Evolutionary conservation across 2,888 invertebrate genomes (phyloP).

Genomic region (Drosophila mimetica): DNA sequence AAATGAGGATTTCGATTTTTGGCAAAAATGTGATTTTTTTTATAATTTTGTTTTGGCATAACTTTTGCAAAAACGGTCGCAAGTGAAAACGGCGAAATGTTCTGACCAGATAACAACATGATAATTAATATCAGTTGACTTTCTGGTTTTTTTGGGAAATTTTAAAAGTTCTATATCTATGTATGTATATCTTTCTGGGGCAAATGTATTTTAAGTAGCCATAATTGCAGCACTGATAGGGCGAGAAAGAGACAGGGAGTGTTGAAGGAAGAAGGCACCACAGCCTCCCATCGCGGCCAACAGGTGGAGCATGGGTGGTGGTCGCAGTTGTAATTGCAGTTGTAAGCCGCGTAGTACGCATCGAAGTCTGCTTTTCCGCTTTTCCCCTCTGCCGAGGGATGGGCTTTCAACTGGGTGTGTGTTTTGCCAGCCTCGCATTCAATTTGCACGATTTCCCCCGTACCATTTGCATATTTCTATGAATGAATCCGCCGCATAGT

Average conservation of each 20-base stretch:
- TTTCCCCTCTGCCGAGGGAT: background rate
- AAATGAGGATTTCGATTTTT: too few species aligned
- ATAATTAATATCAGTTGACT: too few species aligned
- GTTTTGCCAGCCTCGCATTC: constrained; percentile 21
- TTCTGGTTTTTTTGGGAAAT: too few species aligned
- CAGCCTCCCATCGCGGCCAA: constrained; percentile 23
- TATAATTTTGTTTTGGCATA: too few species aligned
- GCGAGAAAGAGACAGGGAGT: background rate
- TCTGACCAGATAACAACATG: too few species aligned
- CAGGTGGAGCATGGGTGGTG: constrained; percentile 48
- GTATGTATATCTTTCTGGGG: too few species aligned
- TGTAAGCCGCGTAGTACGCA: constrained; percentile 69
- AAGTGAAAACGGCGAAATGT: too few species aligned
- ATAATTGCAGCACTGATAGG: background rate
- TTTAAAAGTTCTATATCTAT: too few species aligned
- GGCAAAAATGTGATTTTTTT: too few species aligned
- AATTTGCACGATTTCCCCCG: constrained; percentile 3
- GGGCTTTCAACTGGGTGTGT: background rate
- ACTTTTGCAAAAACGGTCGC: too few species aligned
- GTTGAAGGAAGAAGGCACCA: background rate
- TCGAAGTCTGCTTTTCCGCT: constrained; percentile 6
- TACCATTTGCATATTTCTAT: constrained; percentile 40
- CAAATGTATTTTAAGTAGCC: background rate
- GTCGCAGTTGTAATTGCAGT: constrained; percentile 67
- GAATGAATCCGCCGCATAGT: constrained; percentile 54